phyloP scores from a whole-genome alignment of 2,888 invertebrate genomes.

The Thymelicus acteon region DNA sequence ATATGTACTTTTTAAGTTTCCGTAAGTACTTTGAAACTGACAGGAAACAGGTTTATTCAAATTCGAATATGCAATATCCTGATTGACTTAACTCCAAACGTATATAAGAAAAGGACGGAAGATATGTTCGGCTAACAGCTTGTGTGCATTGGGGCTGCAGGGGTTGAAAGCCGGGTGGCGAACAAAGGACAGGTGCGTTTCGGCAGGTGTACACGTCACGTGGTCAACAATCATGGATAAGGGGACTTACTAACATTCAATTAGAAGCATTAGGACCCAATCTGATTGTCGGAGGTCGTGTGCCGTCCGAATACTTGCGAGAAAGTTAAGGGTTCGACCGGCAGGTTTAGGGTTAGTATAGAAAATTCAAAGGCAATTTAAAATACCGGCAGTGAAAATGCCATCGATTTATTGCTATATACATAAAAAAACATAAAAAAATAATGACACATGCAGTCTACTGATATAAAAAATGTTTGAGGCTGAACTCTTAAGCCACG shows the following conservation, averaged over 20 bases:
- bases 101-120: constrained; percentile 13
- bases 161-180: constrained; percentile 23
- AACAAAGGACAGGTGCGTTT: constrained; percentile 45
- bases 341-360: too few species aligned
- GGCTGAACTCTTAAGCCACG: constrained; percentile 1
- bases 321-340: too few species aligned
- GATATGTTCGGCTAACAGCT: not conserved
- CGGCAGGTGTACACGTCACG: constrained; percentile 54
- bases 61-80: not conserved
- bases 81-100: not conserved
- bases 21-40: too few species aligned
- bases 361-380: too few species aligned
- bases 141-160: constrained; percentile 2
- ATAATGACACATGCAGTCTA: not conserved
- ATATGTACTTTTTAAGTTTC: too few species aligned
- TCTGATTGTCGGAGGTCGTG: too few species aligned
- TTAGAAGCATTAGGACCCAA: not conserved
- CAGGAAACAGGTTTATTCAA: too few species aligned
- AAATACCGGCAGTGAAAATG: too few species aligned
- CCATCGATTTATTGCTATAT: too few species aligned
- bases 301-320: too few species aligned
- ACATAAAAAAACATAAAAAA: not conserved
- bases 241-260: not conserved
- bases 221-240: constrained; percentile 18
- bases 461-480: not conserved